Base-by-base conservation (phyloP, 2,888 invertebrate genomes). In the Hermaeophaga mercurialis region DNA sequence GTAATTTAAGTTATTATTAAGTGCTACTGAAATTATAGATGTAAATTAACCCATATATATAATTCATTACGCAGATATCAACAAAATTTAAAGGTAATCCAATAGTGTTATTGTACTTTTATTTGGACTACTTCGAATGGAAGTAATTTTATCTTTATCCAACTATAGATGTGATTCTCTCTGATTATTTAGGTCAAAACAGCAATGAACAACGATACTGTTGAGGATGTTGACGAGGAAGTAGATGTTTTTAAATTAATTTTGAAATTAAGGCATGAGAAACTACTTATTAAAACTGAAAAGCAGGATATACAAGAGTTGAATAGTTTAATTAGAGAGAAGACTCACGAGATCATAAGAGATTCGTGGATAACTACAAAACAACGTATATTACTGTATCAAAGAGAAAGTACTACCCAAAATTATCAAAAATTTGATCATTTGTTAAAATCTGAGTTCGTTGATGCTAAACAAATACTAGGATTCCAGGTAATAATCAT, bases 301-400 rank as follows among this genome's bases (percentile, higher is more conserved):
- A 87, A 90, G 75, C 86, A 88, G 71, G 86, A 90, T 75, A 84
- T 93, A 70, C 88, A 89, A 68, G 84, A 84, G 69, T 80, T 92
- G 24, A 91, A 91, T 75, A 86, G 88, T 73, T 85, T 88, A 70
- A 81, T 85, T 14, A 71, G 78, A 44, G 78, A 76, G 55, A 79
- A 82, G 46, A 84, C 84, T 0, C 84, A 84, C 61, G 79, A 81
- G 56, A 76, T 88, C 39, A 82, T 84, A 18, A 87, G 91, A 77
- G 84, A 88, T 57, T 89, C 94, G 26, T 96, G 95, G 92, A 85
- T 94, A 59, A 90, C 91, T 59, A 87, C 90, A 2, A 91, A 93
- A 77, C 94, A 95, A 78, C 84, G 90, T 64, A 85, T 90, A 63
- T 87, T 67, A 85, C 91, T 61, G 82, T 89, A 33, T 84, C 91